phyloP scores from a whole-genome alignment of 2,113 vertebrate genomes.

The Girardinichthys multiradiatus region DNA sequence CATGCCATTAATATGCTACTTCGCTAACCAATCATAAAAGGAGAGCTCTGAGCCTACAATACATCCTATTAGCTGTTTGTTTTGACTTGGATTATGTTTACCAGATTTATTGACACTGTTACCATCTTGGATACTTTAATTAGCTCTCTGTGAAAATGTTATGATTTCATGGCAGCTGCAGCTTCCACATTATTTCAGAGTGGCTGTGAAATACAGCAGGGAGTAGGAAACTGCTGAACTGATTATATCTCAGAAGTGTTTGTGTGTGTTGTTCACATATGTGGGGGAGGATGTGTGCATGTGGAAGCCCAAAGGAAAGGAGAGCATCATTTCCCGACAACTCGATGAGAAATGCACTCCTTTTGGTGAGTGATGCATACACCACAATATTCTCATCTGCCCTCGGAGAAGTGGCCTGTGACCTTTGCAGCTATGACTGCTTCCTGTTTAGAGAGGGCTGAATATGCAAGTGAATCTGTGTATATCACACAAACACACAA shows the following conservation, averaged over 20 bases:
- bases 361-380: slow-evolving; percentile 45
- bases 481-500: neutral
- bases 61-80: neutral
- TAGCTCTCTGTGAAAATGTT: neutral
- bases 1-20: neutral
- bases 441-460: slow-evolving; percentile 51
- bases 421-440: slow-evolving; percentile 44
- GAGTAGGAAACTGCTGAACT: slow-evolving; percentile 23
- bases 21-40: neutral
- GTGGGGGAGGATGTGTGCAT: slow-evolving; percentile 3
- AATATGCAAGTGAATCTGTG: slow-evolving; percentile 1
- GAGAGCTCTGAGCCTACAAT: neutral
- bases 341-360: slow-evolving; percentile 48
- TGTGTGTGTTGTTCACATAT: slow-evolving; percentile 8
- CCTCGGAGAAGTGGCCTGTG: slow-evolving; percentile 50
- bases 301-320: slow-evolving; percentile 37
- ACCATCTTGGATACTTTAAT: neutral
- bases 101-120: neutral
- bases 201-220: neutral
- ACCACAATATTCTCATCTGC: slow-evolving; percentile 55
- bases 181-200: neutral
- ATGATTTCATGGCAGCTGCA: neutral
- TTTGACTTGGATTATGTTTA: neutral
- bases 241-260: slow-evolving; percentile 2
- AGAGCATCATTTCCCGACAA: slow-evolving; percentile 46